Conservation (phyloP, 2,888 invertebrate species). For the Agriopis aurantiaria region DNA sequence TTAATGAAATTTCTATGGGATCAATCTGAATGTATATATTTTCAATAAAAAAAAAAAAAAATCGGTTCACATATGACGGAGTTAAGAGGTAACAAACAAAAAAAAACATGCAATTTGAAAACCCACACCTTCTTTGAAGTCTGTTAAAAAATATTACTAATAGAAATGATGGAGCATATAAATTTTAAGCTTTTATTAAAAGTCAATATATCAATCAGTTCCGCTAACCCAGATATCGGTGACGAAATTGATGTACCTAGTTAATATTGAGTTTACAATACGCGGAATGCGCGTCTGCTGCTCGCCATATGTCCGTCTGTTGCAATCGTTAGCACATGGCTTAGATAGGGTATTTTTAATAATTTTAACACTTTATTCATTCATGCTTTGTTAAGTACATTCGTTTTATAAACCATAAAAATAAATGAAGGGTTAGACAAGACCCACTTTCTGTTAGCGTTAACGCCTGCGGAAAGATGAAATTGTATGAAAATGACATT, state of each 20-base stretch:
- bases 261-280: constrained; percentile 44
- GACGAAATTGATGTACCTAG: constrained; percentile 43
- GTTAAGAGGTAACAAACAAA: no score
- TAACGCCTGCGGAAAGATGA: no score
- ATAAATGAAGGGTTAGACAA: not conserved
- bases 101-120: no score
- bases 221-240: constrained; percentile 39
- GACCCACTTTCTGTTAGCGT: no score
- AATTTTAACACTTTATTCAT: constrained; percentile 28
- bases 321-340: constrained; percentile 44
- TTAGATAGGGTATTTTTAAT: constrained; percentile 37
- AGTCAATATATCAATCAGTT: constrained; percentile 19
- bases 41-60: no score
- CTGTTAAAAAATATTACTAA: not conserved
- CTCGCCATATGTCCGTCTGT: constrained; percentile 43
- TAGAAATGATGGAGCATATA: not conserved
- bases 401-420: not conserved
- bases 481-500: no score
- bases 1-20: no score
- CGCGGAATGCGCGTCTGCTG: constrained; percentile 42
- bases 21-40: no score
- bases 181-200: constrained; percentile 7
- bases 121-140: no score
- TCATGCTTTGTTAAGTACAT: constrained; percentile 16
- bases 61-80: no score